Conservation (phyloP, 2,797 vertebrate species). For the Balearica regulorum region DNA sequence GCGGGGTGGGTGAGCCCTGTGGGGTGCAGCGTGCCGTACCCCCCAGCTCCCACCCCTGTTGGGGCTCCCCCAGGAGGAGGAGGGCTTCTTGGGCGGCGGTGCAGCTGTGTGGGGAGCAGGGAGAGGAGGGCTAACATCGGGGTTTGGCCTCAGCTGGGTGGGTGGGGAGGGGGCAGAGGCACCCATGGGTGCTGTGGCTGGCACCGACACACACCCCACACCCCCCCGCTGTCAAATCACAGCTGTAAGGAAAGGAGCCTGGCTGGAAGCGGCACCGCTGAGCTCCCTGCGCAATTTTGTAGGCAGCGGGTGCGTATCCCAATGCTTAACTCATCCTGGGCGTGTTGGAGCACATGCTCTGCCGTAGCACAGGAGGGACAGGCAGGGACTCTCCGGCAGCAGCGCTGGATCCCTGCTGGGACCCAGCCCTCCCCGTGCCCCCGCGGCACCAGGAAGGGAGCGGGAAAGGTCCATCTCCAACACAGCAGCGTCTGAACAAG, state of each 20-base stretch:
- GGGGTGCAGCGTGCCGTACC: background rate
- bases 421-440: background rate
- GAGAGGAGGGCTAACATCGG: background rate
- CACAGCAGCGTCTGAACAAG: rapidly evolving
- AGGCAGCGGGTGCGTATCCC: background rate
- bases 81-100: background rate
- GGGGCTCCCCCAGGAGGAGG: background rate
- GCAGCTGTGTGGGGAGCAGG: background rate
- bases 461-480: background rate
- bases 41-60: background rate
- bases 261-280: background rate
- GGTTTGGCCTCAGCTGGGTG: background rate
- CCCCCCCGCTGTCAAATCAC: rapidly evolving
- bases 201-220: background rate
- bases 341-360: background rate
- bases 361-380: rapidly evolving
- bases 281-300: background rate
- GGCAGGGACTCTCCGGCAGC: background rate
- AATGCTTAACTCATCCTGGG: background rate
- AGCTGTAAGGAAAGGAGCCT: background rate
- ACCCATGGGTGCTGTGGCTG: background rate
- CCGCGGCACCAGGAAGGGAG: rapidly evolving
- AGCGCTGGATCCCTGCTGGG: rapidly evolving
- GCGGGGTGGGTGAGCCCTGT: background rate
- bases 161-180: background rate